These are phyloP conservation scores for Antennarius maculatus DNA, from an alignment of 2,797 vertebrate genomes.

Conservation along the genomic window DNA sequence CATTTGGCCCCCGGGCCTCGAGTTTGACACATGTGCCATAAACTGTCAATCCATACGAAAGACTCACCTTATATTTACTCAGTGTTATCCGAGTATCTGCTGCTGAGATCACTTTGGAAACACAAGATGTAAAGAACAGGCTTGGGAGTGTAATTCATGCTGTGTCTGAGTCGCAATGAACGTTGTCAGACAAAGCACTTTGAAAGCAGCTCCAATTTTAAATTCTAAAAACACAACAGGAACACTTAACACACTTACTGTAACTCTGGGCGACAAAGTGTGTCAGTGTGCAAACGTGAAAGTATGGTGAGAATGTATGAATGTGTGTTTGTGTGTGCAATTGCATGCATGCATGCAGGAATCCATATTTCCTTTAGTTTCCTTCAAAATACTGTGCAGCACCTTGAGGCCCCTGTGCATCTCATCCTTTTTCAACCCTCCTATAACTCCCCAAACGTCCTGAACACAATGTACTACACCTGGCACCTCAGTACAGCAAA, in stretches of 20 bases:
- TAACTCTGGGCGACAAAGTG: conserved; percentile 7
- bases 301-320: not conserved
- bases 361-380: conserved; percentile 44
- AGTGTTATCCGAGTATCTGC: not conserved
- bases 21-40: not conserved
- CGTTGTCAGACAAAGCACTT: conserved; percentile 8
- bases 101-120: not conserved
- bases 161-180: conserved; percentile 1
- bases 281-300: conserved; percentile 4
- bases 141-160: no score
- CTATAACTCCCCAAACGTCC: conserved; percentile 60
- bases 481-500: conserved; percentile 68
- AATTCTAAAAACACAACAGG: conserved; percentile 17
- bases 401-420: conserved; percentile 61
- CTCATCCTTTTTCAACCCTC: conserved; percentile 75
- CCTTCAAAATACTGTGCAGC: conserved; percentile 49
- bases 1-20: no score
- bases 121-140: not conserved
- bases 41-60: not conserved
- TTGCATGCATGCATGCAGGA: conserved; percentile 13
- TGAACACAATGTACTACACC: conserved; percentile 60
- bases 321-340: not conserved
- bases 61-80: not conserved
- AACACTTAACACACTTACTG: conserved; percentile 18
- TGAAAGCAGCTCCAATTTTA: conserved; percentile 6